Conservation (phyloP, 2,888 invertebrate species). For the Iphiclides podalirius region DNA sequence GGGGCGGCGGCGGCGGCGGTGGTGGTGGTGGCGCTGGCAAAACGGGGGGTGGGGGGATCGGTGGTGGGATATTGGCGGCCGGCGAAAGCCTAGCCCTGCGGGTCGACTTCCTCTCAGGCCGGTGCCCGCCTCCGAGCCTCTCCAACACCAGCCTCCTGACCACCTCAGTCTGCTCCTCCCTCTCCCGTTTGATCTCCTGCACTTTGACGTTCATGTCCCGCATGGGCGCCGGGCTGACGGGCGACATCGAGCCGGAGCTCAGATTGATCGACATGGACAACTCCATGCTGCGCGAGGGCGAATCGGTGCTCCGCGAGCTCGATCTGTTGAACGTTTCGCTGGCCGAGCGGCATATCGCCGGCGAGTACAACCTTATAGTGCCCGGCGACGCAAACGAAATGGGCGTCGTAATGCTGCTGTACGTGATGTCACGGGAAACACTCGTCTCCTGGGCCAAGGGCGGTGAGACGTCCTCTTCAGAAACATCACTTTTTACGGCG, state of each 20-base stretch:
- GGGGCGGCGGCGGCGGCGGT: conserved; percentile 36
- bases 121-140: conserved; percentile 75
- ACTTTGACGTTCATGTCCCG: conserved; percentile 81
- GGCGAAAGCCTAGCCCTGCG: conserved; percentile 45
- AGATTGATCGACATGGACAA: conserved; percentile 43
- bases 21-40: conserved; percentile 48
- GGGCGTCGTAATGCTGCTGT: conserved; percentile 28
- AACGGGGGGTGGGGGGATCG: conserved; percentile 50
- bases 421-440: conserved; percentile 31
- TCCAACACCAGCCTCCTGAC: conserved; percentile 92
- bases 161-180: conserved; percentile 90
- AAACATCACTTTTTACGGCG: conserved; percentile 30
- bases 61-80: conserved; percentile 41
- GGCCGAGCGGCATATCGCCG: conserved; percentile 69
- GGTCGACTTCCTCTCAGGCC: conserved; percentile 40
- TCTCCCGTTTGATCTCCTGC: conserved; percentile 88
- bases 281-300: conserved; percentile 49
- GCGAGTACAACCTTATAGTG: conserved; percentile 57
- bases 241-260: conserved; percentile 52
- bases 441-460: conserved; percentile 51
- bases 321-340: conserved; percentile 62
- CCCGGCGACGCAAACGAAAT: conserved; percentile 38
- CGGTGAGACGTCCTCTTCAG: conserved; percentile 49
- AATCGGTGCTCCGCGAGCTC: conserved; percentile 44
- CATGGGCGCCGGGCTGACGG: conserved; percentile 61